These are phyloP conservation scores for Augochlorella aurata DNA, from an alignment of 2,888 invertebrate genomes.

Conservation along the genomic window DNA sequence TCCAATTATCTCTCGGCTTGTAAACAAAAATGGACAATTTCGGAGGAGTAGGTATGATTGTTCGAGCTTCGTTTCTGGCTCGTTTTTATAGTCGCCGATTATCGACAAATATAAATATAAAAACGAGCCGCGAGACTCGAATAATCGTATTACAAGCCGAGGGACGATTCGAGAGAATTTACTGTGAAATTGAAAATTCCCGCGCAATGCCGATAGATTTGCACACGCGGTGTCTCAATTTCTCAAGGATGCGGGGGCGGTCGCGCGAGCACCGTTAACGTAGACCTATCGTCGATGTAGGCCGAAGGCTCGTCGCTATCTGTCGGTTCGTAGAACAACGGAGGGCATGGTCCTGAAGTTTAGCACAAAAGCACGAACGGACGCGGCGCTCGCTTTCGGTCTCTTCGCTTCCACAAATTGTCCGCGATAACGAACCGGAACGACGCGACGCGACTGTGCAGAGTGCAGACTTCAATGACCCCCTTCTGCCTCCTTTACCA, in stretches of 20 bases:
- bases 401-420: conserved; percentile 63
- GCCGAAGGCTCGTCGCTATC: conserved; percentile 63
- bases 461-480: conserved; percentile 59
- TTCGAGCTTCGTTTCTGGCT: too few species aligned
- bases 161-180: too few species aligned
- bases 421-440: conserved; percentile 67
- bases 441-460: conserved; percentile 39
- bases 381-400: conserved; percentile 55
- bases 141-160: too few species aligned
- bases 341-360: conserved; percentile 35
- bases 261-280: conserved; percentile 44
- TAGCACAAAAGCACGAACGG: conserved; percentile 56
- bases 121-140: too few species aligned
- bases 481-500: conserved; percentile 3
- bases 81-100: too few species aligned
- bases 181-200: too few species aligned
- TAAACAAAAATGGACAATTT: too few species aligned
- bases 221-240: background rate
- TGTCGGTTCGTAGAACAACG: conserved; percentile 62
- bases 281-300: conserved; percentile 26
- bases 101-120: too few species aligned
- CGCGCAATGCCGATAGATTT: too few species aligned
- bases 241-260: background rate
- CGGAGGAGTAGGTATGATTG: too few species aligned
- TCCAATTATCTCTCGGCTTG: too few species aligned